A percentile compares a stretch with the other conserved stretches of the same genome.
Conservation (phyloP, 37 sponge, comb jelly and placozoan species). For the Spongilla lacustris region DNA sequence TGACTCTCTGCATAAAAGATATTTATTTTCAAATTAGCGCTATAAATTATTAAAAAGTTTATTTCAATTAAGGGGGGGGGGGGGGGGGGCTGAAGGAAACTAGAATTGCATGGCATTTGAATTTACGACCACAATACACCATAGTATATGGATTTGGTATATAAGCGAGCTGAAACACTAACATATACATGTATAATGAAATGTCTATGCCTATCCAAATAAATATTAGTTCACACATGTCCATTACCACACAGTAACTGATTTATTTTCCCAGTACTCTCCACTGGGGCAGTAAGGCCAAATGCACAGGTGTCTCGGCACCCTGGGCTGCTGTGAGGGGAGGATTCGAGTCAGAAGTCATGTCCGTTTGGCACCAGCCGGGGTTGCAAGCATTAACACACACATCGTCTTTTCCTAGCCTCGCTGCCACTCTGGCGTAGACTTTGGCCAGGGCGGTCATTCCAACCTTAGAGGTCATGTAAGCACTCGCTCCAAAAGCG, state of each 20-base stretch:
- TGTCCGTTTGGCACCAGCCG: slow-evolving; percentile 61
- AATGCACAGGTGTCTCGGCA: slow-evolving; percentile 61
- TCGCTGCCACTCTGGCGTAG: slow-evolving; percentile 13
- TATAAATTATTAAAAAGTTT: no score
- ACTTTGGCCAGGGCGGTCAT: slow-evolving; percentile 32
- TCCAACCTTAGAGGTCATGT: slow-evolving; percentile 25
- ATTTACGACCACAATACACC: no score
- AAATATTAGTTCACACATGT: no score
- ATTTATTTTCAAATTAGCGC: no score
- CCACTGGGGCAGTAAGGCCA: slow-evolving; percentile 65
- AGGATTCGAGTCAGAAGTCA: slow-evolving; percentile 39
- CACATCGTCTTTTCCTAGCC: slow-evolving; percentile 8
- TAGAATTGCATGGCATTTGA: no score
- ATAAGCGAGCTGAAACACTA: no score
- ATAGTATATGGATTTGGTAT: no score
- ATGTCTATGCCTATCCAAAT: no score
- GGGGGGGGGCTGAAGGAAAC: no score
- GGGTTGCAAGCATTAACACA: slow-evolving; percentile 53
- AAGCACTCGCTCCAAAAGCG: slow-evolving; percentile 29
- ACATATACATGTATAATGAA: no score
- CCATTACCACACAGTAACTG: slow-evolving; percentile 47
- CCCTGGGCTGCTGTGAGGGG: slow-evolving; percentile 51
- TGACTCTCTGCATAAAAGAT: no score
- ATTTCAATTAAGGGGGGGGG: no score
- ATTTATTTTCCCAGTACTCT: slow-evolving; percentile 41